phyloP scores from a whole-genome alignment of 2,113 vertebrate species.

The Symphodus melops region DNA sequence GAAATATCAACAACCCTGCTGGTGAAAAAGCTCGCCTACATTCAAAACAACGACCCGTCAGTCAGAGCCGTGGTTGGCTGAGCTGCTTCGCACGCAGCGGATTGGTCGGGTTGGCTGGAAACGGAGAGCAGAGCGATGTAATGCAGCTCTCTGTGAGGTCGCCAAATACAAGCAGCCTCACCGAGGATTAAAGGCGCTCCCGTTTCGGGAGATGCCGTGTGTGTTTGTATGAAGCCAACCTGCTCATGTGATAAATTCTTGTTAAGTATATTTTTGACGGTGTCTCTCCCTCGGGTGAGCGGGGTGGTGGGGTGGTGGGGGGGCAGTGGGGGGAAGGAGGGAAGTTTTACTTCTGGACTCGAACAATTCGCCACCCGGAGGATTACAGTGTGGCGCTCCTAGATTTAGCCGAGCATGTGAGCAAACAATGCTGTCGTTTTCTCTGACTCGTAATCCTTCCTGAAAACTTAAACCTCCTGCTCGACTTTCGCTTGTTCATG shows the following conservation, averaged over 20 bases:
- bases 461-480: background rate
- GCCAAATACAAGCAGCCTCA: conserved; percentile 52
- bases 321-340: too few relatives aligned
- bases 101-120: conserved; percentile 35
- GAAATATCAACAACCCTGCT: too few relatives aligned
- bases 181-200: conserved; percentile 56
- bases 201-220: conserved; percentile 45
- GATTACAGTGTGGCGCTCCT: conserved; percentile 29
- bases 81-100: conserved; percentile 11
- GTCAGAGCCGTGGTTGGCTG: conserved; percentile 23
- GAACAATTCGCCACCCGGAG: conserved; percentile 11
- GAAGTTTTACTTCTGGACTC: conserved; percentile 4
- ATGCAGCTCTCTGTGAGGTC: conserved; percentile 48
- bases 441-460: conserved; percentile 8
- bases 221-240: conserved; percentile 32
- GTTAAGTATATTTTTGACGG: conserved; percentile 34
- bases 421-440: conserved; percentile 18
- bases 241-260: conserved; percentile 41
- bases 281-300: too few relatives aligned
- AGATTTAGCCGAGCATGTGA: conserved; percentile 42
- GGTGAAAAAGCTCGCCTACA: background rate
- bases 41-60: conserved; percentile 23
- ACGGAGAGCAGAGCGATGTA: conserved; percentile 44
- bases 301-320: too few relatives aligned
- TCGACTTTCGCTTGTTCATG: background rate